Percentiles rank a stretch among this genome's conserved stretches.
These are phyloP conservation scores for Lagodon rhomboides DNA, from an alignment of 2,797 vertebrate genomes.

Conservation along the genomic window DNA sequence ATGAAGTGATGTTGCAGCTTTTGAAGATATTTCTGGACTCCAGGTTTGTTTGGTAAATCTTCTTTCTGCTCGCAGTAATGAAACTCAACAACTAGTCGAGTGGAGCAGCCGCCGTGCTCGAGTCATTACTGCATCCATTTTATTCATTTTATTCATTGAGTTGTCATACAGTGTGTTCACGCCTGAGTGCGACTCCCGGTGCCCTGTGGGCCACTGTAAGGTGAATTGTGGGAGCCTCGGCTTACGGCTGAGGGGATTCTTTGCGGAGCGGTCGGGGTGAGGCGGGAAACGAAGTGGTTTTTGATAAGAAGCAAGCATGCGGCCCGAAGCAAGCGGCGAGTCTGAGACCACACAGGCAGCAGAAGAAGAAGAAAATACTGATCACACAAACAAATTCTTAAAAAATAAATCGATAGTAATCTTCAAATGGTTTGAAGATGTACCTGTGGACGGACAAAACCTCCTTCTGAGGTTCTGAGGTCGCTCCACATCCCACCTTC, in stretches of 20 bases:
- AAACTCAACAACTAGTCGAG: slow-evolving; percentile 34
- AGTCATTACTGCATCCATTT: slow-evolving; percentile 64
- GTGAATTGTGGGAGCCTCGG: slow-evolving; percentile 31
- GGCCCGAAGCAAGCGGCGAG: neutral
- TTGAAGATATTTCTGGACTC: slow-evolving; percentile 11
- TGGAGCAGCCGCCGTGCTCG: slow-evolving; percentile 56
- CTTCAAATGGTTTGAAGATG: neutral
- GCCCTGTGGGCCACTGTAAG: slow-evolving; percentile 28
- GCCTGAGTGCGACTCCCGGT: slow-evolving; percentile 50
- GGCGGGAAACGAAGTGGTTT: slow-evolving; percentile 5
- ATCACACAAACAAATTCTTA: neutral
- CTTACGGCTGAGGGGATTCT: slow-evolving; percentile 40
- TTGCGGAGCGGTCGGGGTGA: neutral
- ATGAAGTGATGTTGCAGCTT: neutral
- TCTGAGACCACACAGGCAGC: neutral
- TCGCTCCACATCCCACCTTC: too few species aligned
- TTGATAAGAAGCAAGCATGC: slow-evolving; percentile 41
- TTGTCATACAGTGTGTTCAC: slow-evolving; percentile 67
- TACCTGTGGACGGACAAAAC: neutral
- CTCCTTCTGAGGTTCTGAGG: too few species aligned
- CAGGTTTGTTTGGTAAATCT: slow-evolving; percentile 42
- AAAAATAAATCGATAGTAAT: neutral
- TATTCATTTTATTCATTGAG: slow-evolving; percentile 75
- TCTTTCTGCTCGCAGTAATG: slow-evolving; percentile 27
- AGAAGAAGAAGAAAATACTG: neutral